A percentile compares a stretch with the other conserved stretches of the same genome.
phyloP scores from a whole-genome alignment of 2,797 vertebrate species.

The Emys orbicularis region DNA sequence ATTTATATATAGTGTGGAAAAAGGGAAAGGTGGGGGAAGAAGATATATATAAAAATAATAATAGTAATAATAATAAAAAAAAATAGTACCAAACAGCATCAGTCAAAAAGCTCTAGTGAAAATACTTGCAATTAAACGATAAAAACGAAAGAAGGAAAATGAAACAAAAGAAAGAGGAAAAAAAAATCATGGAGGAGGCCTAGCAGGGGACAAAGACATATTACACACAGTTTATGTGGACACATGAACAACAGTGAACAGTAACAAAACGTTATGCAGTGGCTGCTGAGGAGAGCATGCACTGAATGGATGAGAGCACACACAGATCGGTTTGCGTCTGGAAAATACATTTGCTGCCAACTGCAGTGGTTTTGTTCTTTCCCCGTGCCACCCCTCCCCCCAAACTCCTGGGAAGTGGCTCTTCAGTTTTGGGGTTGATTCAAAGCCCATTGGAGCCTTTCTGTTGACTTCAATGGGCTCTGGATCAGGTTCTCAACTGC shows the following conservation, averaged over 20 bases:
- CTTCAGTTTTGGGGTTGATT: neutral
- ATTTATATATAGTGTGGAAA: conserved; percentile 81
- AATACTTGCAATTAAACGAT: conserved; percentile 78
- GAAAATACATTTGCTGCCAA: conserved; percentile 72
- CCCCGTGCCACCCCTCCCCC: conserved; percentile 13
- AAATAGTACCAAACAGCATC: conserved; percentile 82
- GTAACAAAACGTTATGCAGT: conserved; percentile 78
- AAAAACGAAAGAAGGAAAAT: conserved; percentile 54
- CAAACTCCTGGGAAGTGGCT: neutral
- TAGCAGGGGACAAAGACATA: conserved; percentile 73
- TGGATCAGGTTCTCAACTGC: neutral
- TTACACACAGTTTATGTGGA: conserved; percentile 79
- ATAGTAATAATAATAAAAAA: conserved; percentile 72
- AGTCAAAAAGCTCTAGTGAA: conserved; percentile 81
- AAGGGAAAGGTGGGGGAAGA: conserved; percentile 73
- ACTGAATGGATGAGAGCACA: conserved; percentile 75
- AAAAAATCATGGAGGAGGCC: conserved; percentile 71
- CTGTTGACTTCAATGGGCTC: neutral
- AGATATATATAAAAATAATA: conserved; percentile 59
- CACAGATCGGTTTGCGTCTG: conserved; percentile 71
- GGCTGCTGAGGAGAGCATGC: conserved; percentile 79
- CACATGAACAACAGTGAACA: conserved; percentile 79
- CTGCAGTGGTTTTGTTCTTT: conserved; percentile 43
- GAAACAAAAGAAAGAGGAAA: conserved; percentile 56
- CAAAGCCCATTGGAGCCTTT: conserved; percentile 5